Evolutionary conservation across 2,888 invertebrate genomes (phyloP).

Genomic region (Caprella mutica): DNA sequence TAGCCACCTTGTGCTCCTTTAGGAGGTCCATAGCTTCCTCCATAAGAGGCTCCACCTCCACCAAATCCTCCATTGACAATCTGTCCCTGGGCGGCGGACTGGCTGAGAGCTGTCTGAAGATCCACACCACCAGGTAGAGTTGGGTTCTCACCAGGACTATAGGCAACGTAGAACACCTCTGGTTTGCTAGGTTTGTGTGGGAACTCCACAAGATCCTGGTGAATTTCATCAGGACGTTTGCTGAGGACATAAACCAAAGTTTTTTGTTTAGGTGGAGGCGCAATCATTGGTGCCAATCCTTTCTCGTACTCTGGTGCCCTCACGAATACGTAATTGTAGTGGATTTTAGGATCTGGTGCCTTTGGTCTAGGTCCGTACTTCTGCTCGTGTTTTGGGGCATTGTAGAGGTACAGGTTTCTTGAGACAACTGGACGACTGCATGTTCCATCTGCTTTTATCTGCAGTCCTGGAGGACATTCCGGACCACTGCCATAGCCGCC

Average conservation of each 20-base stretch:
- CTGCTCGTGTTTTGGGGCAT: conserved; percentile 11
- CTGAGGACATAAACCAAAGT: conserved; percentile 23
- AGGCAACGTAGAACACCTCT: conserved; percentile 8
- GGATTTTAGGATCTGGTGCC: conserved; percentile 18
- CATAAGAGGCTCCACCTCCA: conserved; percentile 1
- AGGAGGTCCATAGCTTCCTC: not conserved
- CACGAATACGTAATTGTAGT: conserved; percentile 21
- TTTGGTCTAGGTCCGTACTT: conserved; percentile 6
- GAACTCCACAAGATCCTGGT: conserved; percentile 12
- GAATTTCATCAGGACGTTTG: not conserved
- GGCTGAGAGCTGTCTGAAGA: conserved; percentile 3
- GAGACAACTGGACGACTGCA: conserved; percentile 16
- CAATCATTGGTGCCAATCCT: conserved; percentile 9
- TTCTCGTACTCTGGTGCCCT: conserved; percentile 13
- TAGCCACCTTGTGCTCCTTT: not conserved
- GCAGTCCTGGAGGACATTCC: conserved; percentile 6
- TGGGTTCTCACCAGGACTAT: conserved; percentile 9
- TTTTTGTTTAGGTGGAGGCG: conserved; percentile 17
- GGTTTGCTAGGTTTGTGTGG: conserved; percentile 10
- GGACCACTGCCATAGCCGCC: not conserved
- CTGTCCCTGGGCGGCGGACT: conserved; percentile 3
- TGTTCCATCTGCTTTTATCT: conserved; percentile 15
- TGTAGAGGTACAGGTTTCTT: conserved; percentile 14
- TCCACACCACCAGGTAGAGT: conserved; percentile 5
- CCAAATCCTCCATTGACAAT: not conserved